Evolutionary conservation across 1,140 invertebrate genomes (phyloP).

Genomic region (Popillia japonica): DNA sequence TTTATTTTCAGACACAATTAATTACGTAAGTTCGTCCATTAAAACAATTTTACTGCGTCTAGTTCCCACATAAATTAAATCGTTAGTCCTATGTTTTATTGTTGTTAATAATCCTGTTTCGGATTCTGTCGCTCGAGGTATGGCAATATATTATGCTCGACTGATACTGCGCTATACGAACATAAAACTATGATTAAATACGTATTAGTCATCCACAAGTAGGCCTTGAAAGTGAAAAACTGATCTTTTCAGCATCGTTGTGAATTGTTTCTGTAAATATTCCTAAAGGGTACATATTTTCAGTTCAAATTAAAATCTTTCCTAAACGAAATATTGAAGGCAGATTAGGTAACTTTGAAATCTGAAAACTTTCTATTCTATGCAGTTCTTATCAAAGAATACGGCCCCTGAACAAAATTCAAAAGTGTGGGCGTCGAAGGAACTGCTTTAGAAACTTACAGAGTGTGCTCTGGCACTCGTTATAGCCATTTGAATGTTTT

Average conservation of each 20-base stretch:
- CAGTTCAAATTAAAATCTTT: too few relatives aligned
- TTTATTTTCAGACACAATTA: background rate
- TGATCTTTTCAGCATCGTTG: background rate
- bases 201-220: background rate
- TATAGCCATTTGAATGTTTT: too few relatives aligned
- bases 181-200: background rate
- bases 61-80: slow-evolving; percentile 29
- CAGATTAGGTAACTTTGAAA: too few relatives aligned
- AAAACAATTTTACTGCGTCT: background rate
- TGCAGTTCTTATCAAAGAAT: too few relatives aligned
- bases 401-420: too few relatives aligned
- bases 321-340: too few relatives aligned
- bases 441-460: too few relatives aligned
- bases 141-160: background rate
- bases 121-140: slow-evolving; percentile 9
- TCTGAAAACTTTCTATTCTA: too few relatives aligned
- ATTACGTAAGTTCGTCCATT: background rate
- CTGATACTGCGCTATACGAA: background rate
- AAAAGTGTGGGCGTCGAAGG: too few relatives aligned
- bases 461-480: too few relatives aligned
- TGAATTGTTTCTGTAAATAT: background rate
- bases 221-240: slow-evolving; percentile 1
- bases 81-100: slow-evolving; percentile 34
- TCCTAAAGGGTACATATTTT: background rate
- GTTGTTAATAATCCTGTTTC: slow-evolving; percentile 25